Evolutionary conservation across 2,888 invertebrate species (phyloP).

Genomic region (Vesta saturnalis): DNA sequence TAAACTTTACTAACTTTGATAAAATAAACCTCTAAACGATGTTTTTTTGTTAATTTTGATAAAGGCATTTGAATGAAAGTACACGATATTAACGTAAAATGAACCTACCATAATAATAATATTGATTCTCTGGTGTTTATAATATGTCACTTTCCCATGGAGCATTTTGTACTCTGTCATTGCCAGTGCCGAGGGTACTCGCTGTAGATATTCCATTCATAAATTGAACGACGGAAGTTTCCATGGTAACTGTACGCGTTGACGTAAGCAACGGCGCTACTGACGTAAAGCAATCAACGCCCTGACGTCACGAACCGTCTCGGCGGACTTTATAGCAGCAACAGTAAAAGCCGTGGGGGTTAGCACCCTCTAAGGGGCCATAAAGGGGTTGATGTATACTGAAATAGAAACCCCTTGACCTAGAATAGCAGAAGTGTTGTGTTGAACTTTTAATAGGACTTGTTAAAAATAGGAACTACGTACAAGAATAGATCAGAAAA

Average conservation of each 20-base stretch:
- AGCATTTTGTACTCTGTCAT: constrained; percentile 40
- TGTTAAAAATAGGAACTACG: no score
- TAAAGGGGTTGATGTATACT: constrained; percentile 39
- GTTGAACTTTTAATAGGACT: neutral
- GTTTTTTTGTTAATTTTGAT: no score
- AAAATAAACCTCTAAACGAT: no score
- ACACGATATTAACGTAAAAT: neutral
- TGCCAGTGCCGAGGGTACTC: constrained; percentile 48
- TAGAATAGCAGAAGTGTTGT: constrained; percentile 30
- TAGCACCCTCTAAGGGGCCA: constrained; percentile 31
- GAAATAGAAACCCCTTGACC: constrained; percentile 48
- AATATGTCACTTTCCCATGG: constrained; percentile 45
- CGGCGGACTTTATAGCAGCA: constrained; percentile 47
- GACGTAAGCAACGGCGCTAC: constrained; percentile 47
- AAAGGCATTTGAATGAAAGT: no score
- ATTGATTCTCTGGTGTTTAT: constrained; percentile 31
- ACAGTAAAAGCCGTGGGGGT: constrained; percentile 47
- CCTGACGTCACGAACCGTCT: constrained; percentile 52
- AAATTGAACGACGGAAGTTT: constrained; percentile 43
- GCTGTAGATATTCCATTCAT: constrained; percentile 50
- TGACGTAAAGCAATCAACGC: constrained; percentile 48
- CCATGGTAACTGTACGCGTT: constrained; percentile 48
- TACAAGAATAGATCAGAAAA: no score
- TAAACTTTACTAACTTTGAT: no score
- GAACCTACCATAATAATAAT: constrained; percentile 7